phyloP scores from a whole-genome alignment of 2,888 invertebrate species.

The Eulithis testata region DNA sequence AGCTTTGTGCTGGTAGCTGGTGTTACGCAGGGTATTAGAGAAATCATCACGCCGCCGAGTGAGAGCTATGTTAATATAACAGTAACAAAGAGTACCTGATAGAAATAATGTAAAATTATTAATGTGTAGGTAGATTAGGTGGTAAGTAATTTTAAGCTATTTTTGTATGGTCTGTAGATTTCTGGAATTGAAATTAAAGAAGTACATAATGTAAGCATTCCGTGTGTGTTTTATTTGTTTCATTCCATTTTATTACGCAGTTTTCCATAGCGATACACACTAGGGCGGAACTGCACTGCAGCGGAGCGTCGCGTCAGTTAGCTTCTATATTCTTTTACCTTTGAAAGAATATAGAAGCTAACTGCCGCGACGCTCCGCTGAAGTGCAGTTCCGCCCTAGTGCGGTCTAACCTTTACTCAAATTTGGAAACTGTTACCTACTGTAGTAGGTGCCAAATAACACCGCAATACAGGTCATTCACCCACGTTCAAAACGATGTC shows the following conservation, averaged over 20 bases:
- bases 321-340: too few relatives aligned
- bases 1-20: conserved; percentile 88
- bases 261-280: too few relatives aligned
- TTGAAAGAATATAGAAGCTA: too few relatives aligned
- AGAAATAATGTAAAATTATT: neutral
- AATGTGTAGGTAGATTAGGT: neutral
- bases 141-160: conserved; percentile 6
- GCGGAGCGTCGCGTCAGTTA: too few relatives aligned
- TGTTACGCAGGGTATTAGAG: conserved; percentile 76
- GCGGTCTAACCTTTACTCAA: too few relatives aligned
- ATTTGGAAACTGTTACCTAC: too few relatives aligned
- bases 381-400: too few relatives aligned
- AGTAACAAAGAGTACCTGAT: neutral
- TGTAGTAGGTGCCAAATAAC: too few relatives aligned
- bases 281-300: too few relatives aligned
- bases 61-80: conserved; percentile 27
- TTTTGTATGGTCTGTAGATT: conserved; percentile 17
- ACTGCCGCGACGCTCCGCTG: too few relatives aligned
- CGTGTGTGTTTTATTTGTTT: neutral
- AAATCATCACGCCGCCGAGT: conserved; percentile 53
- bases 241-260: conserved; percentile 10
- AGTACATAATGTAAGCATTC: neutral
- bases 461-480: too few relatives aligned
- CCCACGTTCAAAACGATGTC: too few relatives aligned
- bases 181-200: conserved; percentile 5